These are phyloP conservation scores for Stramonita haemastoma DNA, from an alignment of 2,888 invertebrate genomes.

Conservation along the genomic window DNA sequence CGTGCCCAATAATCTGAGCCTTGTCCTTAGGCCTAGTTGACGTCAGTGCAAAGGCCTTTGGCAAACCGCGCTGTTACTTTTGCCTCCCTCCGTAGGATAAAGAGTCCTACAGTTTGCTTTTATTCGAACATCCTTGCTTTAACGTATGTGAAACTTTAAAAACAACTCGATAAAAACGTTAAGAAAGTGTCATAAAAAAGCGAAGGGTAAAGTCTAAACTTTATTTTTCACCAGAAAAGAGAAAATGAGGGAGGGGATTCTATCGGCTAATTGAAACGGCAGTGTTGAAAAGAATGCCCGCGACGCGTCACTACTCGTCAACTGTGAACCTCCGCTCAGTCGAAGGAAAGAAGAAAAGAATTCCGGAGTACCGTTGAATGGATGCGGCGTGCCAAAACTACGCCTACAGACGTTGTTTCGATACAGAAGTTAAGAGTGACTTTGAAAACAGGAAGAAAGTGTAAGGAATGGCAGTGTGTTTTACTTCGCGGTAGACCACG, in stretches of 20 bases:
- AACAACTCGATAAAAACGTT: neutral
- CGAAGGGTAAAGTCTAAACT: neutral
- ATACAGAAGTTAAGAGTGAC: conserved; percentile 45
- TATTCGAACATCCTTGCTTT: neutral
- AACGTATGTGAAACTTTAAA: neutral
- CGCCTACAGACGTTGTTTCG: conserved; percentile 55
- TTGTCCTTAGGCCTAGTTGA: conserved; percentile 67
- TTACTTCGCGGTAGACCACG: conserved; percentile 47
- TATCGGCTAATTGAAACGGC: conserved; percentile 73
- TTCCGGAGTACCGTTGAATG: conserved; percentile 68
- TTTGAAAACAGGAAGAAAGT: conserved; percentile 40
- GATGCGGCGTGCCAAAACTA: conserved; percentile 66
- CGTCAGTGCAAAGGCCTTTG: conserved; percentile 73
- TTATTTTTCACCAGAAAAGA: conserved; percentile 6
- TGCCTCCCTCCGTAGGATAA: conserved; percentile 54
- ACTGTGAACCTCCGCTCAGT: conserved; percentile 71
- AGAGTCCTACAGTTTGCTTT: neutral
- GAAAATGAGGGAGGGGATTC: conserved; percentile 59
- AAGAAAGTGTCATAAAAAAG: neutral
- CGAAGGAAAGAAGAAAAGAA: conserved; percentile 71
- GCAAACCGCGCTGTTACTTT: conserved; percentile 65
- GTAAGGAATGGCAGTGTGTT: conserved; percentile 39
- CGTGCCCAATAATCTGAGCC: conserved; percentile 71
- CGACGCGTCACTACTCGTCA: conserved; percentile 72
- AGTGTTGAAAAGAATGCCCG: conserved; percentile 75